Percentiles rank a stretch among this genome's conserved stretches.
Conservation (phyloP, 2,888 invertebrate genomes). For the Meteorus colon region DNA sequence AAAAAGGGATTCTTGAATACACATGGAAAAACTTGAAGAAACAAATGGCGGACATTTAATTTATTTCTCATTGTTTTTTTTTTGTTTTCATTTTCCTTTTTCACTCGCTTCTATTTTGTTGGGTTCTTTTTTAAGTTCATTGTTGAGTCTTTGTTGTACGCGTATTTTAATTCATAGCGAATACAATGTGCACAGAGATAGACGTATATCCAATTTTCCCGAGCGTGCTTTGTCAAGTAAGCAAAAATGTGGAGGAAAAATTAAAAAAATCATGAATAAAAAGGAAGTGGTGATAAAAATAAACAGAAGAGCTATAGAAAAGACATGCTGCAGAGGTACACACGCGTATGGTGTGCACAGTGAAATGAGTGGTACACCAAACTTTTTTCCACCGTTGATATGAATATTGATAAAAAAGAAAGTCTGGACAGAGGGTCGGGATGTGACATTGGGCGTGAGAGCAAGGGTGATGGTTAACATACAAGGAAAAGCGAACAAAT, state of each 20-base stretch:
- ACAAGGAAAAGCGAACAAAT: not conserved
- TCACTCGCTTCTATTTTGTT: not conserved
- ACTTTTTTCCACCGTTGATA: slow-evolving; percentile 13
- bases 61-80: slow-evolving; percentile 11
- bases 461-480: not conserved
- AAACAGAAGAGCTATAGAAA: not conserved
- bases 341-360: not conserved
- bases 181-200: slow-evolving; percentile 1
- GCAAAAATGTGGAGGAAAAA: not conserved
- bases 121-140: not conserved
- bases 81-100: too few relatives aligned
- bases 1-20: slow-evolving; percentile 13
- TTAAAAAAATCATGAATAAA: slow-evolving; percentile 9
- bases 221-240: not conserved
- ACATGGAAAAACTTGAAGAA: slow-evolving; percentile 13
- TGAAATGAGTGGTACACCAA: not conserved
- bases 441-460: slow-evolving; percentile 6
- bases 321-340: not conserved
- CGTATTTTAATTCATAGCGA: slow-evolving; percentile 3
- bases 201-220: slow-evolving; percentile 11
- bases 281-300: not conserved
- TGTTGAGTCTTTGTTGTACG: not conserved
- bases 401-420: slow-evolving; percentile 43
- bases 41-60: slow-evolving; percentile 16
- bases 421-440: slow-evolving; percentile 37